Base-by-base conservation (phyloP, 2,113 vertebrate genomes). In the Phalacrocorax aristotelis region DNA sequence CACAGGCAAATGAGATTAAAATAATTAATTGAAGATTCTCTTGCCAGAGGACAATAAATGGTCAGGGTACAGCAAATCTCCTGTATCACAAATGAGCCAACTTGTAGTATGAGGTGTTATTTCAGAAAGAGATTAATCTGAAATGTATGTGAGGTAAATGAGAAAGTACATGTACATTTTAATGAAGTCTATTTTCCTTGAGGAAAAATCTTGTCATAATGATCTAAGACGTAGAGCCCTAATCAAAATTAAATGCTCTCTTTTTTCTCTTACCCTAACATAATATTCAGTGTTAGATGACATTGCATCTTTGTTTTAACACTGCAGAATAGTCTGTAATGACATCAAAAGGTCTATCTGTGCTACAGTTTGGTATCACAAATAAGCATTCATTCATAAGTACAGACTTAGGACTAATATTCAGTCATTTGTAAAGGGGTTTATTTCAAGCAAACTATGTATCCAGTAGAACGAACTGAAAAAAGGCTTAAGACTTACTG, bases 401-500 rank as follows among this genome's bases (percentile, higher is more conserved):
- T 66, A 49, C 49, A 82, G 81, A 55, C 40, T 93, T 89, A 89
- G 40, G 44, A 88, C 49, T 84, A 66, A 82, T 85, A 86, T 68
- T 88, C 36, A 40, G 89, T 95, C 66, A 48, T 85, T 87, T 88
- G 48, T 80, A 81, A 95, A 90, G 64, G 26, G 25, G 2, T 82
- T 91, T 94, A 54, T 92, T 95, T 85, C 76, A 79, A 34, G 55
- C 30, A 95, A 95, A 78, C 49, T 80, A 40, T 85, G 10, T 86
- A 87, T 81, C 30, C 72, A 62, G 27, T 49, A 65, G 48, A 94
- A 81, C 6, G 91, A 97, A 77, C 4, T 36, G 30, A 91, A 72
- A 22, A 76, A 94, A 87, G 69, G 26, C 65, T 69, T 87, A 52
- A 72, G 52, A 81, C 40, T 58, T 79, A 66, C 52, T 77, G 58